A percentile compares a stretch with the other conserved stretches of the same genome.
These are phyloP conservation scores for Oxycera nigricornis DNA, from an alignment of 2,888 invertebrate species.

Conservation along the genomic window DNA sequence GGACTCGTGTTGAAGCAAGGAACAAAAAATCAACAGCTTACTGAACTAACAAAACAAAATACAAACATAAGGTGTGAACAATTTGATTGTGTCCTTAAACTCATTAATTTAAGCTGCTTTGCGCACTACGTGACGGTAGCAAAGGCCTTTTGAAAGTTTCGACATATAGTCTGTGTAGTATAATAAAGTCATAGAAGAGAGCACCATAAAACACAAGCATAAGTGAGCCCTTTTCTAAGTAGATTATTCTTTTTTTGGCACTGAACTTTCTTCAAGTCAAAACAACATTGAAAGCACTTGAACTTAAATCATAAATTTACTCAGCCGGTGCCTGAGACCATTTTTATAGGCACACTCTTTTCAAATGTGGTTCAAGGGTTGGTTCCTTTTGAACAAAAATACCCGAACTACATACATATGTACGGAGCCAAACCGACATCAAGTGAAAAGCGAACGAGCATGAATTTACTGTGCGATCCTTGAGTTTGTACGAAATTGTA, in stretches of 20 bases:
- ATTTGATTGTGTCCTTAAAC: conserved; percentile 6
- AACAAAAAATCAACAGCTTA: background rate
- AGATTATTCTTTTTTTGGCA: background rate
- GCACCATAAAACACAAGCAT: background rate
- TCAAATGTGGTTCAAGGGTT: conserved; percentile 9
- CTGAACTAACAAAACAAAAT: background rate
- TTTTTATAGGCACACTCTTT: conserved; percentile 7
- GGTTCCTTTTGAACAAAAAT: background rate
- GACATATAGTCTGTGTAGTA: background rate
- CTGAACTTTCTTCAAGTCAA: background rate
- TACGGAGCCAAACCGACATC: background rate
- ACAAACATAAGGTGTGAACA: background rate
- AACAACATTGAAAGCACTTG: background rate
- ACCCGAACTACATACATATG: no score
- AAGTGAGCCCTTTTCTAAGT: background rate
- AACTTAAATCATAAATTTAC: conserved; percentile 2
- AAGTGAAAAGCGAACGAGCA: background rate
- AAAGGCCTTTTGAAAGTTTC: no score
- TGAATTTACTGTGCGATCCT: background rate
- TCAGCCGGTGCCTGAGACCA: background rate
- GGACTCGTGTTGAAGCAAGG: background rate
- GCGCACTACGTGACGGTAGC: no score
- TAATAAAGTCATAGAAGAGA: background rate
- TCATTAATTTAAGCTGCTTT: background rate
- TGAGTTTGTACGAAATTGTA: background rate